These are phyloP conservation scores for Oophaga sylvatica DNA, from an alignment of 2,797 vertebrate species.

Conservation along the genomic window DNA sequence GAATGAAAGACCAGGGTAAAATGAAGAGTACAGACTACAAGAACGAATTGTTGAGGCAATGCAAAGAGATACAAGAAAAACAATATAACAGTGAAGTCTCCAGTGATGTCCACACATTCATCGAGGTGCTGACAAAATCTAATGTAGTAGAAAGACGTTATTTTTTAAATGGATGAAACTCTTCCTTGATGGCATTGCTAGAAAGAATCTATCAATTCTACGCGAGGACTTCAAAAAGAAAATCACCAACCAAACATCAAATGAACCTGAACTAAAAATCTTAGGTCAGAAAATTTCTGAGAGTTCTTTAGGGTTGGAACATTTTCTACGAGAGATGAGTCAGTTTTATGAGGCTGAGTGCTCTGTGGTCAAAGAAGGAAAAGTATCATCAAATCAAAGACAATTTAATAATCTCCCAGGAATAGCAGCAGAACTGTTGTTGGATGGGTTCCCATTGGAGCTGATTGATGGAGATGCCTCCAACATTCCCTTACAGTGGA, in stretches of 20 bases:
- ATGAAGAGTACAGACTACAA: slow-evolving; percentile 58
- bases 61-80: slow-evolving; percentile 59
- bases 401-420: slow-evolving; percentile 75
- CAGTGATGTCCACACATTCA: slow-evolving; percentile 1
- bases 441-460: slow-evolving; percentile 72
- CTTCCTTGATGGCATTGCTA: slow-evolving; percentile 18
- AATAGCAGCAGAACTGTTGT: slow-evolving; percentile 78
- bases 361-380: slow-evolving; percentile 66
- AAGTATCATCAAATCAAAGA: slow-evolving; percentile 37
- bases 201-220: slow-evolving; percentile 3
- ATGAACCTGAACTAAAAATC: slow-evolving; percentile 60
- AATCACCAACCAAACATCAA: background rate
- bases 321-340: slow-evolving; percentile 83
- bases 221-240: background rate
- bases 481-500: slow-evolving; percentile 77
- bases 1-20: slow-evolving; percentile 65
- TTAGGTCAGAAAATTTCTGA: slow-evolving; percentile 71
- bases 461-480: slow-evolving; percentile 77
- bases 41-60: slow-evolving; percentile 68
- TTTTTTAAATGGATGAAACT: slow-evolving; percentile 47
- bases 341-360: slow-evolving; percentile 80
- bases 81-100: background rate
- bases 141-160: slow-evolving; percentile 10
- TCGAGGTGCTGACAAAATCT: background rate
- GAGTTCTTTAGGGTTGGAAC: slow-evolving; percentile 76